A percentile compares a stretch with the other conserved stretches of the same genome.
These are phyloP conservation scores for Microtus pennsylvanicus DNA, from an alignment of 2,113 vertebrate genomes.

Conservation along the genomic window DNA sequence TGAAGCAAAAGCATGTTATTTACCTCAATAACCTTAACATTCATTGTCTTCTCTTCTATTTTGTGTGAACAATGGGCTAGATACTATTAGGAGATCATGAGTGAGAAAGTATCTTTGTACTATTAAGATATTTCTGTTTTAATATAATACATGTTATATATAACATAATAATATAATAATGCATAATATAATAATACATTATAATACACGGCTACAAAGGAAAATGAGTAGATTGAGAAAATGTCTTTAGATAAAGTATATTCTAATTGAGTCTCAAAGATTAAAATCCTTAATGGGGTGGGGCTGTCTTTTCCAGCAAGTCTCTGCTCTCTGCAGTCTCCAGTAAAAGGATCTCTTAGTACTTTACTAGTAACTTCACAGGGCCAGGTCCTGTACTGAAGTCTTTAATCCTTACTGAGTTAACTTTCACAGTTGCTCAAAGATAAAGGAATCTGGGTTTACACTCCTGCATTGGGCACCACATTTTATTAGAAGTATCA, in stretches of 20 bases:
- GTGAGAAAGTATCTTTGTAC: neutral
- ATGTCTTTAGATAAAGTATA: neutral
- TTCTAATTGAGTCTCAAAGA: neutral
- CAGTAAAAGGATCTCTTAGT: too few relatives aligned
- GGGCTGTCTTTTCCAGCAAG: neutral
- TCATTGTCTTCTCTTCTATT: neutral
- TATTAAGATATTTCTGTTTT: neutral
- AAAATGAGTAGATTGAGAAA: neutral
- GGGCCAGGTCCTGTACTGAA: neutral
- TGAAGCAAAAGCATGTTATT: neutral
- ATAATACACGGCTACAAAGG: neutral
- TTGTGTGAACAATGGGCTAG: neutral
- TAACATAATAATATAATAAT: neutral
- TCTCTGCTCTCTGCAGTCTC: fast-evolving
- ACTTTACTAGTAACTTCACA: neutral
- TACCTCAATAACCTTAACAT: neutral
- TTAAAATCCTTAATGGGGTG: neutral
- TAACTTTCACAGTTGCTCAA: neutral
- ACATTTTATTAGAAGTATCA: neutral
- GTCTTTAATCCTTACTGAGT: neutral
- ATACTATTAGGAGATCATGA: neutral
- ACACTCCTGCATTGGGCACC: too few relatives aligned
- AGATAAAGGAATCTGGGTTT: neutral
- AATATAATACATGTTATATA: neutral
- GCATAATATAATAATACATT: neutral